These are phyloP conservation scores for Strigamia maritima DNA, from an alignment of 2,888 invertebrate species.

Conservation along the genomic window DNA sequence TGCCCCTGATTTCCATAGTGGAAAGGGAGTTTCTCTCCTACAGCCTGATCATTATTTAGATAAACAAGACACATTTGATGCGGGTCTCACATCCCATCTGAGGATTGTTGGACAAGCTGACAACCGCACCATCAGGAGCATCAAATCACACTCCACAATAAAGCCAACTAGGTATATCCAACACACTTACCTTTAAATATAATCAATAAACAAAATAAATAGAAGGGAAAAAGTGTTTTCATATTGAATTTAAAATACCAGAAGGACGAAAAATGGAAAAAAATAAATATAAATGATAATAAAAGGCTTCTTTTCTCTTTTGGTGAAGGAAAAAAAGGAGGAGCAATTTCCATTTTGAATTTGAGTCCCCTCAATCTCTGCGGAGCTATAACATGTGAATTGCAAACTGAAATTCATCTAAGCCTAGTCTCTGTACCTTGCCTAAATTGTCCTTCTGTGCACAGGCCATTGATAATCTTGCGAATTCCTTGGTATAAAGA, in stretches of 20 bases:
- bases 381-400: neutral
- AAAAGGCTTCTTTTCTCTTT: neutral
- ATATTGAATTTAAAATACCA: neutral
- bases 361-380: neutral
- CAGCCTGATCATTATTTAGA: constrained; percentile 4
- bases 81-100: neutral
- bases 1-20: constrained; percentile 4
- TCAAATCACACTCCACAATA: neutral
- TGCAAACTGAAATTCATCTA: constrained; percentile 4
- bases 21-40: neutral
- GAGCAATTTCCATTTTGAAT: neutral
- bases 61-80: neutral
- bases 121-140: neutral
- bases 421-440: constrained; percentile 6
- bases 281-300: neutral
- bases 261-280: neutral
- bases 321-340: neutral
- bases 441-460: constrained; percentile 18
- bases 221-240: neutral
- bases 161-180: neutral
- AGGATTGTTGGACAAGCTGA: constrained; percentile 4
- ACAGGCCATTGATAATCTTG: constrained; percentile 31
- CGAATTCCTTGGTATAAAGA: constrained; percentile 17
- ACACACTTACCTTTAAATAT: neutral
- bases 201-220: neutral